These are phyloP conservation scores for Listrodromus nycthemerus DNA, from an alignment of 2,888 invertebrate species.

Conservation along the genomic window DNA sequence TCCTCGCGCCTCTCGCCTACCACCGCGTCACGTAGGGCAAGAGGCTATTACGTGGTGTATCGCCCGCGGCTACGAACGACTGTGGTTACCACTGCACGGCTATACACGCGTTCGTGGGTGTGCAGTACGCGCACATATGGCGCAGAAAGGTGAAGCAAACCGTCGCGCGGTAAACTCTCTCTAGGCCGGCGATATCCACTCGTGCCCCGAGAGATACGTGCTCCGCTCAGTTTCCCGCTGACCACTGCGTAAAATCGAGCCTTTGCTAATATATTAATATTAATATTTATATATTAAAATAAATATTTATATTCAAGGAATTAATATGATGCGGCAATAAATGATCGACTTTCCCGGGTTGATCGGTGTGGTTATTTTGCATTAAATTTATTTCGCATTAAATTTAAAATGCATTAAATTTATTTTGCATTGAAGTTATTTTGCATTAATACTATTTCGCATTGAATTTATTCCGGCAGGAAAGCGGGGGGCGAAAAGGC, in stretches of 20 bases:
- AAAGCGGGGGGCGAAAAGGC: too few relatives aligned
- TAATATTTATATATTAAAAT: too few relatives aligned
- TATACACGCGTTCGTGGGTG: constrained; percentile 17
- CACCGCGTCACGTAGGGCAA: constrained; percentile 42
- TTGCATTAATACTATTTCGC: too few relatives aligned
- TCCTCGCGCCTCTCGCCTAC: background rate
- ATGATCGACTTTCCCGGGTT: too few relatives aligned
- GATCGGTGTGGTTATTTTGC: too few relatives aligned
- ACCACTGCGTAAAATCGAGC: constrained; percentile 48
- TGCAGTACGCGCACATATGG: constrained; percentile 12
- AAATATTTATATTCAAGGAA: too few relatives aligned
- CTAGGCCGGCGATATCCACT: constrained; percentile 46
- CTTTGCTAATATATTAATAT: too few relatives aligned
- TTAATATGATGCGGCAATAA: too few relatives aligned
- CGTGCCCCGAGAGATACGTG: constrained; percentile 45
- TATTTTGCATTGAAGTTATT: too few relatives aligned
- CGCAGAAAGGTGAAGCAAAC: background rate
- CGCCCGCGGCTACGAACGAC: constrained; percentile 42
- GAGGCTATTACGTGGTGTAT: constrained; percentile 54
- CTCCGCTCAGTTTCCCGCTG: constrained; percentile 50
- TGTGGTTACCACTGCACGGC: constrained; percentile 23
- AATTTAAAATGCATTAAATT: too few relatives aligned
- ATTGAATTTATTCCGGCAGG: too few relatives aligned
- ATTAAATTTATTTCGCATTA: too few relatives aligned
- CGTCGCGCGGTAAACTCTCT: constrained; percentile 5